phyloP scores from a whole-genome alignment of 2,797 vertebrate species.

The Enteromius radiatus region DNA sequence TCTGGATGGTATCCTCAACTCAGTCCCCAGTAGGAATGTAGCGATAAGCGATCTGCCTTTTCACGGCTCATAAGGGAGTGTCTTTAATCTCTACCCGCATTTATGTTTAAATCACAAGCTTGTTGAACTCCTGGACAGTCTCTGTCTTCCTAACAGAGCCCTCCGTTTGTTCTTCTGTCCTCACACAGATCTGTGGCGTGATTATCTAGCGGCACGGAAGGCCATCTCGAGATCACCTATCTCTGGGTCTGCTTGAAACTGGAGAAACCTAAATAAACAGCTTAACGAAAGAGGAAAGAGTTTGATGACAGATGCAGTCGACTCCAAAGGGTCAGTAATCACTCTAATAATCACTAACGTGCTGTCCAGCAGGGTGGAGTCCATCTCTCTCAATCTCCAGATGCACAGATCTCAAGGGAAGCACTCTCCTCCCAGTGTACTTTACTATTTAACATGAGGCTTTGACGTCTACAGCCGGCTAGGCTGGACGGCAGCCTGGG shows the following conservation, averaged over 20 bases:
- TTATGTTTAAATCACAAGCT: constrained; percentile 21
- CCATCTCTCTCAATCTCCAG: constrained; percentile 44
- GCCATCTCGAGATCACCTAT: constrained; percentile 33
- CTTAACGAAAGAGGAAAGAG: not conserved
- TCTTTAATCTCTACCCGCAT: not conserved
- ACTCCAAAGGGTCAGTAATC: constrained; percentile 18
- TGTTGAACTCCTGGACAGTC: not conserved
- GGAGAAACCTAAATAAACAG: constrained; percentile 45
- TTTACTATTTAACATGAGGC: constrained; percentile 21
- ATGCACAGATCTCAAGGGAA: constrained; percentile 56
- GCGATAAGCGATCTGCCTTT: constrained; percentile 7
- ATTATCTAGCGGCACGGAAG: constrained; percentile 28
- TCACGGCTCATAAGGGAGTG: not conserved
- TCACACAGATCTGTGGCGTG: not conserved
- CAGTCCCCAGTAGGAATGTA: not conserved
- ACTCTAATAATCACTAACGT: constrained; percentile 38
- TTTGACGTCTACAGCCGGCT: constrained; percentile 22
- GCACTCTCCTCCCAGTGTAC: constrained; percentile 44
- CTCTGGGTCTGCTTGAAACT: constrained; percentile 18
- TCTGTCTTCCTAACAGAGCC: constrained; percentile 17
- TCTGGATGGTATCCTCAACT: not conserved
- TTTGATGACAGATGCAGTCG: constrained; percentile 13
- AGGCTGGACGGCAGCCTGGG: constrained; percentile 43
- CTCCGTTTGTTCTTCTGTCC: constrained; percentile 6
- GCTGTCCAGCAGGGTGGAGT: constrained; percentile 44